Evolutionary conservation across 2,888 invertebrate species (phyloP), one percentile per base, ranked within the genome.

Genomic region (Cantharis rufa): DNA sequence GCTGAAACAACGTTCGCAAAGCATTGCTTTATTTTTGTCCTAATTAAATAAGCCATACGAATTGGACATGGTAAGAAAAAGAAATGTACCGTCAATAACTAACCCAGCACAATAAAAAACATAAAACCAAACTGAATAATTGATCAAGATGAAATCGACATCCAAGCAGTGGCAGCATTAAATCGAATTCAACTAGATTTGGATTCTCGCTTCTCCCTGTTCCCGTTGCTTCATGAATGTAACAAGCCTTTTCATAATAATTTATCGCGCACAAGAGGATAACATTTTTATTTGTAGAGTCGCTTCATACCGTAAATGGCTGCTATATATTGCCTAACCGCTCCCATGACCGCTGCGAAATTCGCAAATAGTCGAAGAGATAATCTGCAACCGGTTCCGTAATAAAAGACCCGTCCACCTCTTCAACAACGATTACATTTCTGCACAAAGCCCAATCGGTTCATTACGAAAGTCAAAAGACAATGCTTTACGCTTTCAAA

Each of bases 221-320:
- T 78, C 74, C 71, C 75, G 77, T 48, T 72, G 71, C 72, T 64
- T 75, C 78, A 77, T 71, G 81, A 82, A 82, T 81, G 84, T 84
- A 85, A 85, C 85, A 86, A 85, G 85, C 84, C 83, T 84, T 84
- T 85, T 82, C 83, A 84, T 85, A 83, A 84, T 85, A 85, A 85
- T 85, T 85, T 86, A 86, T 85, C 75, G 85, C 80, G 79, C 86
- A 82, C 85, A 73, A 78, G 85, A 84, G 86, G 83, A 84, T 85
- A 85, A 85, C 85, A 85, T 86, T 86, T 86, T 86, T 86, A 86
- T 86, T 86, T 84, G 85, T 83, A 83, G 84, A 84, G 82, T 82
- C 84, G 85, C 83, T 83, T 85, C 85, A 83, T 84, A 84, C 83
- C 82, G 84, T 84, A 86, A 86, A 86, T 85, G 85, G 84, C 84